phyloP scores from a whole-genome alignment of 2,888 invertebrate genomes.

The Caenorhabditis doughertyi region DNA sequence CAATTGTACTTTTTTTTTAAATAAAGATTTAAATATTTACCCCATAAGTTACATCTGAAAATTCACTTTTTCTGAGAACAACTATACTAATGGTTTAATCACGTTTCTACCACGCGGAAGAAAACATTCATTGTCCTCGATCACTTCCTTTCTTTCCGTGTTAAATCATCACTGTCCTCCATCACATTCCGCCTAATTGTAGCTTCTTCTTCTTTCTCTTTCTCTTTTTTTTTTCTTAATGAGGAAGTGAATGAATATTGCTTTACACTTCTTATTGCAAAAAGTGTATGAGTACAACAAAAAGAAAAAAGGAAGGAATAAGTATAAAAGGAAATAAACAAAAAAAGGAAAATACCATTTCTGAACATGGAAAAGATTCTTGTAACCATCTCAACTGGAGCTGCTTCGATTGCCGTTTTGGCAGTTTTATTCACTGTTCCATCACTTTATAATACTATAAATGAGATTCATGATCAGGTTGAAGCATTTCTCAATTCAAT shows the following conservation, averaged over 20 bases:
- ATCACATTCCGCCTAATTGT: constrained; percentile 1
- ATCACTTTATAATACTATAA: constrained; percentile 78
- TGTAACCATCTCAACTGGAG: constrained; percentile 58
- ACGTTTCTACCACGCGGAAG: background rate
- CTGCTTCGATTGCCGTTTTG: constrained; percentile 74
- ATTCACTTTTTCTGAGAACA: no score
- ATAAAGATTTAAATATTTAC: background rate
- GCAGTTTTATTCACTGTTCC: constrained; percentile 74
- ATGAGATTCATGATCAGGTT: constrained; percentile 74
- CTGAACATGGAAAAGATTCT: constrained; percentile 68
- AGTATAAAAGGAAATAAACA: constrained; percentile 15
- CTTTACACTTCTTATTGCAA: constrained; percentile 26
- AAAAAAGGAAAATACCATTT: background rate
- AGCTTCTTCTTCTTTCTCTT: constrained; percentile 17
- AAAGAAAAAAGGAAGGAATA: constrained; percentile 3
- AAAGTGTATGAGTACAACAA: constrained; percentile 4
- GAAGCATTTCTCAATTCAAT: no score
- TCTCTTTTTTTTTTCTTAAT: constrained; percentile 5
- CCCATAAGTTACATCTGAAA: background rate
- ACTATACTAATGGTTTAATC: no score
- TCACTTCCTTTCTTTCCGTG: constrained; percentile 6
- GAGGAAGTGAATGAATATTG: constrained; percentile 36
- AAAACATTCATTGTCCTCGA: constrained; percentile 20
- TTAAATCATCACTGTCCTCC: constrained; percentile 18
- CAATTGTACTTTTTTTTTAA: background rate